Conservation (phyloP, 2,888 invertebrate genomes). For the Hirtodrosophila histrioides region DNA sequence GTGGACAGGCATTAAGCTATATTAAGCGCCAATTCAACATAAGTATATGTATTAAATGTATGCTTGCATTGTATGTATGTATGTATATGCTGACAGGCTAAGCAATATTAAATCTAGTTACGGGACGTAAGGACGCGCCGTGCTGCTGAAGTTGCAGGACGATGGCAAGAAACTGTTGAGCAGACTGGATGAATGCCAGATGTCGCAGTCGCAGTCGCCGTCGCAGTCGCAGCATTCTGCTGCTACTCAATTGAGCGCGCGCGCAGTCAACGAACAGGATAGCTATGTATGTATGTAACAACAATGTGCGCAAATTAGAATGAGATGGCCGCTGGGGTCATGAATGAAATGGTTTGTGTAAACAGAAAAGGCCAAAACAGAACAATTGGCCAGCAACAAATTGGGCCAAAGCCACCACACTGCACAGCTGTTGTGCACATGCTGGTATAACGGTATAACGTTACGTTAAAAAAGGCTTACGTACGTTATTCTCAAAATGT, state of each 20-base stretch:
- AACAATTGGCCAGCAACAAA: conserved; percentile 33
- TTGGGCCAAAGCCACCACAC: conserved; percentile 9
- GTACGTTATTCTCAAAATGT: too few species aligned
- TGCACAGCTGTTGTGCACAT: conserved; percentile 25
- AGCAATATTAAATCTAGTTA: conserved; percentile 26
- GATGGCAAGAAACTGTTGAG: conserved; percentile 67
- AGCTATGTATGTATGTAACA: not conserved
- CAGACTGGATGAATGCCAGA: conserved; percentile 30
- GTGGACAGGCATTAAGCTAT: conserved; percentile 12
- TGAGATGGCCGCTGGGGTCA: conserved; percentile 12
- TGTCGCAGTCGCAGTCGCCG: conserved; percentile 8
- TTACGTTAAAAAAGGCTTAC: conserved; percentile 1
- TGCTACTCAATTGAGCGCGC: conserved; percentile 44
- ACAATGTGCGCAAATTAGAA: conserved; percentile 20
- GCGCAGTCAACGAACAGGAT: conserved; percentile 40
- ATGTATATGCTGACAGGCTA: conserved; percentile 23
- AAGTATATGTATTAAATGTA: not conserved
- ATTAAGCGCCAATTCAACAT: not conserved
- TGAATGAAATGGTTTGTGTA: conserved; percentile 33
- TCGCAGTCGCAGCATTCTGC: conserved; percentile 5
- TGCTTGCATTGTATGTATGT: conserved; percentile 7
- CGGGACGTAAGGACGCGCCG: conserved; percentile 46
- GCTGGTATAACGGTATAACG: not conserved
- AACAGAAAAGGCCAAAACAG: conserved; percentile 42
- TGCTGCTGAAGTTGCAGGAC: conserved; percentile 55